Evolutionary conservation across 2,888 invertebrate genomes (phyloP), one percentile per base, ranked within the genome.

Genomic region (Drosophila emarginata): DNA sequence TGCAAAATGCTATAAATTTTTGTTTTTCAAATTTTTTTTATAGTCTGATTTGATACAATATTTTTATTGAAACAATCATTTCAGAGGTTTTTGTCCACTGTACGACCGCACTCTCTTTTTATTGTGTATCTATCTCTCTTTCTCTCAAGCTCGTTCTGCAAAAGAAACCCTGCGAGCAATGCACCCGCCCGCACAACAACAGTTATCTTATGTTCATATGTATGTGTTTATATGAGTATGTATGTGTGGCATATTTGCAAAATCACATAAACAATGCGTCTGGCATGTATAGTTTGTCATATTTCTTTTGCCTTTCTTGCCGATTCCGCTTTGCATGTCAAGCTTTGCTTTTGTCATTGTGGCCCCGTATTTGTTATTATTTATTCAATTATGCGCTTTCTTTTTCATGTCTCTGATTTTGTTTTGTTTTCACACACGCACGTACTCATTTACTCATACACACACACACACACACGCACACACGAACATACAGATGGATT

Each of bases 311-410:
- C 62, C 60, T 62, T 62, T 69, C 57, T 71, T 71, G 26, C 56
- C 65, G 64, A 67, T 72, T 57, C 64, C 66, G 64, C 63, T 62
- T 64, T 74, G 11, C 18, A 45, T 45, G 45, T 45, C 21, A 45
- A 45, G 45, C 45, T 45, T 45, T 67, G 56, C 67, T 81, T 76
- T 76, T 81, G 80, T 79, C 81, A 85, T 73, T 81, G 74, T 67
- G 74, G 70, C 77, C 80, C 70, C 77, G 57, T 72, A 83, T 78
- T 80, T 86, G 68, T 80, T 83, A 73, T 83, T 83, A 86, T 80
- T 80, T 83, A 83, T 83, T 83, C 78, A 82, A 82, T 86, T 86
- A 82, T 86, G 86, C 81, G 86, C 81, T 82, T 82, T 82, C 81
- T 82, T 82, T 82, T 82, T 70, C 73, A 78, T 74, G 70, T 78